Base-by-base conservation (phyloP, 2,797 vertebrate genomes). In the Garrulus glandarius region DNA sequence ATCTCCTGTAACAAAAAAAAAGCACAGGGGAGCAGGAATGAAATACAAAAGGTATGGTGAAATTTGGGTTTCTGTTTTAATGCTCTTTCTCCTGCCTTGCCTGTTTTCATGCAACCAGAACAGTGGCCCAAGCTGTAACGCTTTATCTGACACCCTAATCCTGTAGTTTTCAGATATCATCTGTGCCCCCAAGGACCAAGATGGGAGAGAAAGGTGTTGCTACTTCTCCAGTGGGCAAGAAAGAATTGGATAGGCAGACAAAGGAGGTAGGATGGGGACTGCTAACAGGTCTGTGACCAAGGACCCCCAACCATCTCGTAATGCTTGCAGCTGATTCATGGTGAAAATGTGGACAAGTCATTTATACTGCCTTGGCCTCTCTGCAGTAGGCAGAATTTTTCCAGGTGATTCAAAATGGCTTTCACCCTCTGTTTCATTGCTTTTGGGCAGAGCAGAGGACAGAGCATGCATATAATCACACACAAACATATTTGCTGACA, bases 291-390 rank as follows among this genome's bases (percentile, higher is more conserved):
- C 10, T 69, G 2, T 14, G 2, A 17, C 37, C 20, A 68, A 64
- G 24, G 34, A 52, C 8, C 4, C 1, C 1, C 32, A 77, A 15
- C 12, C 15, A 10, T 9, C 26, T 70, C 47, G 30, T 55, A 52
- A 32, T 15, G 24, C 16, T 11, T 68, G 21, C 21, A 74, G 22
- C 23, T 75, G 59, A 64, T 37, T 79, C 22, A 41, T 10, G 36
- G 20, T 30, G 39, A 75, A 29, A 49, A 29, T 1, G 0, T 44
- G 64, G 26, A 23, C 30, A 32, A 67, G 8, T 67, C 0, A 1
- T 27, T 68, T 67, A 23, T 39, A 52, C 3, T 72, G 30, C 27
- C 13, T 69, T 69, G 36, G 24, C 69, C n/a, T 53, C 47, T 36
- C 13, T 55, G 55, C 22, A 91, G 47, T 8, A 1, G 0, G 36